These are phyloP conservation scores for Neogale vison DNA, from an alignment of 2,113 vertebrate species.

Conservation along the genomic window DNA sequence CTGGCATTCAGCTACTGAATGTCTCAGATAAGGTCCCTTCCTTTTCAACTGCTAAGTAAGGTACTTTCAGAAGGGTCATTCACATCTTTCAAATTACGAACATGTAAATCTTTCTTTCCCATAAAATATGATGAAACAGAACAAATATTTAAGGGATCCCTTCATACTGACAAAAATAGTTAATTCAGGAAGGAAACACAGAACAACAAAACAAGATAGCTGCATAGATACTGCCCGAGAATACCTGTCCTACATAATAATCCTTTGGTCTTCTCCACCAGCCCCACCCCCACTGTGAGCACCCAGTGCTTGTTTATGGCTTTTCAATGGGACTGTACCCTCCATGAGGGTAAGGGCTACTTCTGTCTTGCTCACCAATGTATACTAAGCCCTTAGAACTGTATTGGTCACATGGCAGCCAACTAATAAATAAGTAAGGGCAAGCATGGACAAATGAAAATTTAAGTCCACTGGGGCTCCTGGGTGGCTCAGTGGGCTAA, in stretches of 20 bases:
- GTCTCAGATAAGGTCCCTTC: background rate
- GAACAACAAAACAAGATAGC: background rate
- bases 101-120: background rate
- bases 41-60: background rate
- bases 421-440: background rate
- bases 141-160: background rate
- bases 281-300: background rate
- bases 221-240: background rate
- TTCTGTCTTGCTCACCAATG: background rate
- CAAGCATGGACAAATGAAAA: background rate
- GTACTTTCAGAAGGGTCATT: background rate
- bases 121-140: background rate
- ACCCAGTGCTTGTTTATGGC: background rate
- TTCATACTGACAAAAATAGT: background rate
- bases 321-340: background rate
- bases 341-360: background rate
- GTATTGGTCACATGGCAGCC: background rate
- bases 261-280: background rate
- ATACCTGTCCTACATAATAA: accelerated
- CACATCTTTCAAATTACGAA: background rate
- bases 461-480: background rate
- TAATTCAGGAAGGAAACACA: background rate
- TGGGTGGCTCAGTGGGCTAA: too few relatives aligned
- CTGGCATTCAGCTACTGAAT: background rate
- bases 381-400: background rate